Conservation (phyloP, 2,888 invertebrate genomes). For the Tanypteryx hageni region DNA sequence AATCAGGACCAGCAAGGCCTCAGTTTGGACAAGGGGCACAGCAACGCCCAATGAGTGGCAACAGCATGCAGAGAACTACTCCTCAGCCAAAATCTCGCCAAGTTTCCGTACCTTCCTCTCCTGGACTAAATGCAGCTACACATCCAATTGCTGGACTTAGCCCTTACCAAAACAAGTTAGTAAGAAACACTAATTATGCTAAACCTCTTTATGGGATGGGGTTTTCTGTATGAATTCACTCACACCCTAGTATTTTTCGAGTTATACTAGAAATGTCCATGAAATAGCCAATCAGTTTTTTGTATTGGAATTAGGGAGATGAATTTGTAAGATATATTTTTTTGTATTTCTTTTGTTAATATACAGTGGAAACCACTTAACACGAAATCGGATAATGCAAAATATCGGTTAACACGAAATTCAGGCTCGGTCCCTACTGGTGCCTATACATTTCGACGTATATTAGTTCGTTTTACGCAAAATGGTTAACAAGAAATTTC, state of each 20-base stretch:
- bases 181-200: constrained; percentile 64
- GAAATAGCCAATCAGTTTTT: constrained; percentile 27
- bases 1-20: constrained; percentile 65
- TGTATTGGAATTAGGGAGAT: constrained; percentile 76
- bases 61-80: neutral
- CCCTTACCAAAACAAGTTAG: constrained; percentile 94
- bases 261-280: neutral
- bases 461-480: too few species aligned
- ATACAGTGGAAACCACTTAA: too few species aligned
- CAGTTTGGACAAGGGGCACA: neutral
- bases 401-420: too few species aligned
- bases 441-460: too few species aligned
- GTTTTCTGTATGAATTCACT: too few species aligned
- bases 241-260: too few species aligned
- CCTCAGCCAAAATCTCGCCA: neutral
- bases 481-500: too few species aligned
- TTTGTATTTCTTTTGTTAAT: too few species aligned
- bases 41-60: neutral
- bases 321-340: too few species aligned
- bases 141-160: constrained; percentile 91
- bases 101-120: constrained; percentile 70
- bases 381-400: too few species aligned
- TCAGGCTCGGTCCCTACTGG: too few species aligned
- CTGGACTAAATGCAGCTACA: constrained; percentile 73
- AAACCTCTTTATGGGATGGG: too few species aligned